Evolutionary conservation across 2,888 invertebrate genomes (phyloP), one percentile per base, ranked within the genome.

Genomic region (Clistopyga incitator): DNA sequence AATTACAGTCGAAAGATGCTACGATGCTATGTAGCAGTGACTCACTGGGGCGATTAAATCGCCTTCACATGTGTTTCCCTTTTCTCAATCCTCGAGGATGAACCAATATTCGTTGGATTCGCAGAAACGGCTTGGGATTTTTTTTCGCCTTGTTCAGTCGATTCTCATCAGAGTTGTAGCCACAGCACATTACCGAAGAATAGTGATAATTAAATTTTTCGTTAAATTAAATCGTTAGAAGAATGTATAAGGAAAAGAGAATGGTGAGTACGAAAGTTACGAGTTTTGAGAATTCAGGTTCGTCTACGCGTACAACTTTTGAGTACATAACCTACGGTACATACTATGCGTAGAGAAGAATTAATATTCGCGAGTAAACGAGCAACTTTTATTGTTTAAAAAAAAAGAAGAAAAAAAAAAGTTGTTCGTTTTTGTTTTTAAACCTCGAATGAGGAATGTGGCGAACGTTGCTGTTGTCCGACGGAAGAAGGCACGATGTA

Each of bases 401-500:
- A n/a, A n/a, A n/a, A n/a, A n/a, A n/a, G n/a, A n/a, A n/a, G n/a
- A n/a, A n/a, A n/a, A n/a, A n/a, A n/a, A n/a, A n/a, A n/a, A n/a
- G n/a, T n/a, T n/a, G n/a, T n/a, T n/a, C n/a, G n/a, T n/a, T n/a
- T n/a, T n/a, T 42, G 18, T 42, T 64, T 34, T 38, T 64, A 67
- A 77, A 61, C 67, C 61, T 61, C 29, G 47, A 47, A 15, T 50
- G 64, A n/a, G n/a, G 74, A 75, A 64, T 64, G 18, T 50, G 38
- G 61, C 74, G 29, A 75, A 50, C 74, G 52, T 61, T 38, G 50
- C 20, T 38, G 47, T 13, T 38, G 47, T 13, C 50, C 50, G 64
- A 25, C 23, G 25, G 52, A 20, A 74, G 52, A 20, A 74, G 59
- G 64, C 74, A 61, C 78, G 78, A 84, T 78, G 81, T 75, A 59